Percentiles rank a stretch among this genome's conserved stretches.
Evolutionary conservation across 2,888 invertebrate genomes (phyloP).

Genomic region (Cryptus armator): DNA sequence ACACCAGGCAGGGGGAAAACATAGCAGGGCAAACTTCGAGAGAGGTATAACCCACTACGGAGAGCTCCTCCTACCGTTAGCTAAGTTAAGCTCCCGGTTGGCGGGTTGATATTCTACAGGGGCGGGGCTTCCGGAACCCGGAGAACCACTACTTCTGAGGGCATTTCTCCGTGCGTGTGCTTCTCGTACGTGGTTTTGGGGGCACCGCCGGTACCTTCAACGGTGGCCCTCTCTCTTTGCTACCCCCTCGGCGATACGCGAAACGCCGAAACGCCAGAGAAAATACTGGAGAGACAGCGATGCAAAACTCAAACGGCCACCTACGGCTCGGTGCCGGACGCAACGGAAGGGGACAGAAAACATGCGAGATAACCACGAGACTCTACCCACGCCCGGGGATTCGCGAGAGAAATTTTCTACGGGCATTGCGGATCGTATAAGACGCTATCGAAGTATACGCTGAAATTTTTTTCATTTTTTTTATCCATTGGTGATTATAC

Average conservation of each 20-base stretch:
- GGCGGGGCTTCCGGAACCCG: slow-evolving; percentile 82
- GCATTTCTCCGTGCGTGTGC: slow-evolving; percentile 57
- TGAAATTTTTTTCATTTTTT: no score
- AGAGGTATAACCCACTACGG: slow-evolving; percentile 66
- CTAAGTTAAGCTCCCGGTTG: slow-evolving; percentile 81
- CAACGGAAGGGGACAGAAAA: not conserved
- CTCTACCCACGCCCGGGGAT: not conserved
- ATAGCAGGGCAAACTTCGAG: slow-evolving; percentile 15
- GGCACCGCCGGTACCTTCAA: slow-evolving; percentile 39
- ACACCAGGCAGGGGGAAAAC: slow-evolving; percentile 47
- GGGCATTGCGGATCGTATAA: no score
- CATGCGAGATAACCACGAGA: slow-evolving; percentile 4
- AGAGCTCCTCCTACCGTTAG: slow-evolving; percentile 82
- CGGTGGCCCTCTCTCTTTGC: slow-evolving; percentile 68
- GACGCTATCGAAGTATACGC: no score
- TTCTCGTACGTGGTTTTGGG: slow-evolving; percentile 33
- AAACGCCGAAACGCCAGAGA: not conserved
- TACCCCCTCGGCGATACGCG: slow-evolving; percentile 47
- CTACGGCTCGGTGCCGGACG: slow-evolving; percentile 20
- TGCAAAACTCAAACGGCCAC: slow-evolving; percentile 20
- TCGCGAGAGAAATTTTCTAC: not conserved
- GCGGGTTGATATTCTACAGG: slow-evolving; percentile 79
- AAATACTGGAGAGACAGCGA: slow-evolving; percentile 2
- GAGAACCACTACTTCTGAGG: slow-evolving; percentile 73
- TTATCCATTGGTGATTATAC: no score